Percentiles rank a stretch among this genome's conserved stretches.
These are phyloP conservation scores for Stramonita haemastoma DNA, from an alignment of 2,888 invertebrate genomes.

Conservation along the genomic window DNA sequence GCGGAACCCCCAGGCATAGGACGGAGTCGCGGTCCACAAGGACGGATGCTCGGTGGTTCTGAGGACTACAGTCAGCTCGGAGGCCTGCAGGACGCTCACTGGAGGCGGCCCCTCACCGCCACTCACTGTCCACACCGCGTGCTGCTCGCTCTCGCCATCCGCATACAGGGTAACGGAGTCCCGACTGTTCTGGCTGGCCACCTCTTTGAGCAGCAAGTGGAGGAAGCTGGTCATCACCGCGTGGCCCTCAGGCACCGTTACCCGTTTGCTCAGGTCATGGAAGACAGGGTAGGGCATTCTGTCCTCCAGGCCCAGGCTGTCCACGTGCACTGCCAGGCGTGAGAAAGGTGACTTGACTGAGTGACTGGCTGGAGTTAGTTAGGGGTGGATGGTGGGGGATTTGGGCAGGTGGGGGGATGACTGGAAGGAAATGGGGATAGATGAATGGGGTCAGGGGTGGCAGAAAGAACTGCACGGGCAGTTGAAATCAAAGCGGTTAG, in stretches of 20 bases:
- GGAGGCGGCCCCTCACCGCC: not conserved
- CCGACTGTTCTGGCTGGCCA: too few species aligned
- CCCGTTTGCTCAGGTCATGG: not conserved
- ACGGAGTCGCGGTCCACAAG: too few species aligned
- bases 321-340: not conserved
- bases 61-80: too few species aligned
- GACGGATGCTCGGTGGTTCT: too few species aligned
- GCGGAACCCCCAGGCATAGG: not conserved
- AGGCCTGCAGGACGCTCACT: not conserved
- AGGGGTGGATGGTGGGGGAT: too few species aligned
- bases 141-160: not conserved
- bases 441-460: too few species aligned
- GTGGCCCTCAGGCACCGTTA: not conserved
- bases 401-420: too few species aligned
- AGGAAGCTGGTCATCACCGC: conserved; percentile 7
- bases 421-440: too few species aligned
- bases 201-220: not conserved
- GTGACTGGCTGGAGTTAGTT: too few species aligned
- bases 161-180: not conserved
- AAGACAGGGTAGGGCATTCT: not conserved
- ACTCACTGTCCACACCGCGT: not conserved
- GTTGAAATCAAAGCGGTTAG: too few species aligned
- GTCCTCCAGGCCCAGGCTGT: not conserved
- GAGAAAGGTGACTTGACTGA: not conserved
- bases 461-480: too few species aligned